phyloP scores from a whole-genome alignment of 2,888 invertebrate genomes.

The Dascillus cervinus region DNA sequence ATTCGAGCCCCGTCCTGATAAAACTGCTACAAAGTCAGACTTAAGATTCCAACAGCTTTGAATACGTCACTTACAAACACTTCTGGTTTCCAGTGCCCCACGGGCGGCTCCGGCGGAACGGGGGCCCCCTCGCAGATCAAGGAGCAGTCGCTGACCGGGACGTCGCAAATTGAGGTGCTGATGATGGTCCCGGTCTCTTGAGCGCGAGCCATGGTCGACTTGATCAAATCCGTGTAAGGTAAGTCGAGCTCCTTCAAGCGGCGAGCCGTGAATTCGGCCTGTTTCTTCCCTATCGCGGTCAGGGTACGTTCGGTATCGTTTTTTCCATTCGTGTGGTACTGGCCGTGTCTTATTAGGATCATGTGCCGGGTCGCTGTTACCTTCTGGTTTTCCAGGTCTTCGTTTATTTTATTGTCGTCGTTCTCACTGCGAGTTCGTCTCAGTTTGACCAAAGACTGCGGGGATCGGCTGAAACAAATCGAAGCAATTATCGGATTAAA shows the following conservation, averaged over 20 bases:
- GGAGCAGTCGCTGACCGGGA: conserved; percentile 58
- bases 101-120: conserved; percentile 86
- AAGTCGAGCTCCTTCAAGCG: conserved; percentile 69
- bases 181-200: conserved; percentile 81
- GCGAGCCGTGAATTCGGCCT: background rate
- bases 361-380: conserved; percentile 68
- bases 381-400: conserved; percentile 54
- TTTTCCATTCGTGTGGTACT: conserved; percentile 71
- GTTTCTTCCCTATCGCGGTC: conserved; percentile 65
- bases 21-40: conserved; percentile 65
- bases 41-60: background rate
- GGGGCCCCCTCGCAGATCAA: conserved; percentile 91
- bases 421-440: conserved; percentile 41
- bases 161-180: conserved; percentile 35
- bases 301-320: conserved; percentile 67
- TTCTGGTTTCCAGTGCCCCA: conserved; percentile 82
- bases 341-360: conserved; percentile 89
- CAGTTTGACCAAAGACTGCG: conserved; percentile 62
- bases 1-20: conserved; percentile 88
- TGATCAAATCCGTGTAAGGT: conserved; percentile 71
- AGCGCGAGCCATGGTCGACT: conserved; percentile 91
- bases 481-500: conserved; percentile 3
- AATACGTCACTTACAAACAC: conserved; percentile 61
- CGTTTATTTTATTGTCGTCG: conserved; percentile 62
- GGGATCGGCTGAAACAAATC: conserved; percentile 65